Evolutionary conservation across 2,797 vertebrate genomes (phyloP), one percentile per base, ranked within the genome.

Genomic region (Hydrophis major): DNA sequence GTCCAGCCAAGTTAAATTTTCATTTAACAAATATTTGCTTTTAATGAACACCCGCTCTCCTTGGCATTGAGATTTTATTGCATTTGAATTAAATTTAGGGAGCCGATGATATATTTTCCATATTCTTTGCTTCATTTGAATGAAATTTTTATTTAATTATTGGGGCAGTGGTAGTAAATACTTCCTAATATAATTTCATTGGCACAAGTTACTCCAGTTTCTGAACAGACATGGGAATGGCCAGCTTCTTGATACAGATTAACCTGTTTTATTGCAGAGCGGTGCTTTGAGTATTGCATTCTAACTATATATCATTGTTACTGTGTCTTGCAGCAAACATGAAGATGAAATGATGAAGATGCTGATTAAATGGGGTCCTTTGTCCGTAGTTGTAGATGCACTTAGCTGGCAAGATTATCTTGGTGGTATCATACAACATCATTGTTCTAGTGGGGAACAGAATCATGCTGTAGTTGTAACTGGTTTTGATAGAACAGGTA

Each of bases 341-440:
- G 99, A 99, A 96, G 97, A 98, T 37, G 97, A 97, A 91, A 99
- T 99, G 99, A 98, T 97, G 97, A 97, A 95, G 96, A 93, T 97
- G 57, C 98, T 99, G 88, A 87, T 99, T 93, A 94, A 97, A 61
- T 96, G 93, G 28, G 99, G 99, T 10, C 99, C 99, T 61, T 95
- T 99, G 97, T 97, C 97, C 74, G 99, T 97, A 42, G 95, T 98
- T 1, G 99, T 99, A 10, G 98, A 99, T 95, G 98, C 99, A 0
- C 56, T 99, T 93, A 99, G 98, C 97, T 99, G 99, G 99, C 99
- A 99, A 94, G 99, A 99, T 97, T 99, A 99, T 93, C 97, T 99
- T 27, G 98, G 99, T 92, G 99, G 99, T 90, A 97, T 99, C 94
- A 99, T 99, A 96, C 98, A 99, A n/a, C 98, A 99, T 94, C 99